Base-by-base conservation (phyloP, 2,888 invertebrate genomes). In the Bibio marci region DNA sequence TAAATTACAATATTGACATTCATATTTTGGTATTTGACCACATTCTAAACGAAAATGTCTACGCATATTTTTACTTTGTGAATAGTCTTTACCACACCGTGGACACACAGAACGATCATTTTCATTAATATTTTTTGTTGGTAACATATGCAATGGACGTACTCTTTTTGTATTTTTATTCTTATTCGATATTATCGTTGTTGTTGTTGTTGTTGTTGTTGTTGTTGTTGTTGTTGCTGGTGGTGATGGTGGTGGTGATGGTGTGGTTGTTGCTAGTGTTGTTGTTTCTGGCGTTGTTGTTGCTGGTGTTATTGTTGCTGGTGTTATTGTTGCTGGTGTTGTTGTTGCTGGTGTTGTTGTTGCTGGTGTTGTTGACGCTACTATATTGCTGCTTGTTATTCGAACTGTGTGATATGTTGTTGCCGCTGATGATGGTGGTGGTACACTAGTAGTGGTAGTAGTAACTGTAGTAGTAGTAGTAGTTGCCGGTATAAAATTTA, bases 21-120 rank as follows among this genome's bases (percentile, higher is more conserved):
- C 67, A 64, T 73, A 78, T 57, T 73, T 70, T 40, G 77, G 76
- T 49, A 74, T 73, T 58, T 75, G 74, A 27, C 76, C 76, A 57
- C 79, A 79, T 60, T 79, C 78, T 48, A 76, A 38, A 25, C 44
- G 41, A 35, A 30, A 45, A 37, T 47, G 47, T 31, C 47, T 57
- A 44, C 58, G 58, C 54, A 69, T 57, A 42, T 67, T 66, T 41
- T 65, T 58, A 25, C 63, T 53, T 56, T 65, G 63, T 40, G 64
- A 63, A 50, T 69, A 69, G 18, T 54, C 53, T 44, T 63, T 65
- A 22, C 58, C 56, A 49, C 69, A 69, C 31, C 55, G 56, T 2
- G 58, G 57, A 47, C 69, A 69, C 19, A 57, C 51, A 39, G 19
- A 44, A 2, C 45, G 43, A 12, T 34, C 18, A 6, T 12, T 12